Percentiles rank a stretch among this genome's conserved stretches.
These are phyloP conservation scores for Ctena decussata DNA, from an alignment of 2,888 invertebrate genomes.

Conservation along the genomic window DNA sequence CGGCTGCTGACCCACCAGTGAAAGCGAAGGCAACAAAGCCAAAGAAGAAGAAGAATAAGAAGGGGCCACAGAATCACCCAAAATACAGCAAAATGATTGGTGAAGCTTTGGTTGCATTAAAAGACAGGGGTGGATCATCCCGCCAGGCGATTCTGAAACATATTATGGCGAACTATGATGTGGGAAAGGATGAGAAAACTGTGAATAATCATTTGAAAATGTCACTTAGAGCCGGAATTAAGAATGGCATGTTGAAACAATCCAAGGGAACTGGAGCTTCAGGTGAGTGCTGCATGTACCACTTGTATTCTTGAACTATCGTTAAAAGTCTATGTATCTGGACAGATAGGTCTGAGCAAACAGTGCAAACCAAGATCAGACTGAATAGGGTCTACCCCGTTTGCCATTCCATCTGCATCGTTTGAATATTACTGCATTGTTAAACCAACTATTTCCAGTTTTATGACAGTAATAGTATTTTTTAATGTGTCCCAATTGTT, in stretches of 20 bases:
- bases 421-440: no score
- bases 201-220: constrained; percentile 87
- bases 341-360: no score
- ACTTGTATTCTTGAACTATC: no score
- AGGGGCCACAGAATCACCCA: constrained; percentile 81
- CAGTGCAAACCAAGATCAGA: no score
- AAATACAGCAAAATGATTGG: constrained; percentile 87
- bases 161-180: constrained; percentile 86
- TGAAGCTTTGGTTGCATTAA: constrained; percentile 86
- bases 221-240: constrained; percentile 86
- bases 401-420: no score
- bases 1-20: constrained; percentile 26
- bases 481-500: no score
- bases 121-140: constrained; percentile 87
- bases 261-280: constrained; percentile 82
- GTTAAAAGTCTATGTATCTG: no score
- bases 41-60: constrained; percentile 72
- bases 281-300: constrained; percentile 50
- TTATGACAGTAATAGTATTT: no score
- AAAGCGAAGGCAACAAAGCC: constrained; percentile 65
- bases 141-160: constrained; percentile 87
- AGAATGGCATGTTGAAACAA: constrained; percentile 86
- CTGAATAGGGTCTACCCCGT: no score
- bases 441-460: no score
- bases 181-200: constrained; percentile 86